phyloP scores from a whole-genome alignment of 2,113 vertebrate genomes.

The Toxostoma redivivum region DNA sequence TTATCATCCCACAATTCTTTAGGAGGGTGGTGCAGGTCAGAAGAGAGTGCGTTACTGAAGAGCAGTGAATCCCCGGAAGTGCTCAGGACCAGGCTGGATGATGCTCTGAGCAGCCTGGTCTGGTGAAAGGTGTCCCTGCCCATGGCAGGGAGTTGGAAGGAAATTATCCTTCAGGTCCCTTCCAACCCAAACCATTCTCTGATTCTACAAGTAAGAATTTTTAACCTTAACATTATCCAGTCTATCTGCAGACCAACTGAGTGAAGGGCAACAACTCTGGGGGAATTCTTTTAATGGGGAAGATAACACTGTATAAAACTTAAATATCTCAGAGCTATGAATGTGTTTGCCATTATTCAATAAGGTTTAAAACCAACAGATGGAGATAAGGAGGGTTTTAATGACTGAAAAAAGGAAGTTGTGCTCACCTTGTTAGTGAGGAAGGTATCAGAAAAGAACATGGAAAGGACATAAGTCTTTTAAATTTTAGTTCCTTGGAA shows the following conservation, averaged over 20 bases:
- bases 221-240: not conserved
- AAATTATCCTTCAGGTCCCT: not conserved
- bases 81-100: too few relatives aligned
- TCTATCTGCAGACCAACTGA: not conserved
- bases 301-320: not conserved
- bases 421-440: rapidly evolving
- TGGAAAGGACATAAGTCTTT: not conserved
- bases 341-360: not conserved
- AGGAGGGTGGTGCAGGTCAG: not conserved
- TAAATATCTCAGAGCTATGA: not conserved
- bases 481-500: not conserved
- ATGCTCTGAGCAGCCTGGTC: not conserved
- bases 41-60: not conserved
- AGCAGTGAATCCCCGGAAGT: not conserved
- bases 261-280: not conserved
- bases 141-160: not conserved
- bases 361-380: not conserved
- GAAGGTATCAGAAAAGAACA: not conserved
- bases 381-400: not conserved
- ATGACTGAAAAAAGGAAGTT: not conserved
- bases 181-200: not conserved
- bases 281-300: not conserved
- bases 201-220: not conserved
- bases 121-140: not conserved
- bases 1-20: not conserved